A percentile compares a stretch with the other conserved stretches of the same genome.
Evolutionary conservation across 2,797 vertebrate genomes (phyloP).

Genomic region (Tinamus major): DNA sequence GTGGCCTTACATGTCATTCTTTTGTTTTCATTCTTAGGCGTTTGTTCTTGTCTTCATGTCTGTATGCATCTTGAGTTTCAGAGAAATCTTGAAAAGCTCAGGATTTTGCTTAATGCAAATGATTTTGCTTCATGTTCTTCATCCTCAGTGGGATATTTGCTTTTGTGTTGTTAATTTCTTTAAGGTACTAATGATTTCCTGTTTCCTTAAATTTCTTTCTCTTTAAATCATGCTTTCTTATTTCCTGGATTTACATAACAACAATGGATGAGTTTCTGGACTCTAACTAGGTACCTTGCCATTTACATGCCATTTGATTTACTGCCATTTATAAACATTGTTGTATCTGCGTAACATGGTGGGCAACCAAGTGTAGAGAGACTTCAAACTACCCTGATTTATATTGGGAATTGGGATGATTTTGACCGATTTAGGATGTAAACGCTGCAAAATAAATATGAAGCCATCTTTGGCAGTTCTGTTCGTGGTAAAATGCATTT

Average conservation of each 20-base stretch:
- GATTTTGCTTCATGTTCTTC: not conserved
- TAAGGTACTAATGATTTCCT: not conserved
- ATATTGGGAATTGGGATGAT: not conserved
- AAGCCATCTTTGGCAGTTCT: not conserved
- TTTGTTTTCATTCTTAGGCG: not conserved
- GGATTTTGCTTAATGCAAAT: not conserved
- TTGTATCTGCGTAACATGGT: not conserved
- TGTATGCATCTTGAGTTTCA: not conserved
- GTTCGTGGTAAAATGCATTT: not conserved
- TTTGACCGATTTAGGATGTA: not conserved
- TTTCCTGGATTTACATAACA: not conserved
- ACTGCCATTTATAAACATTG: not conserved
- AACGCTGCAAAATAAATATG: not conserved
- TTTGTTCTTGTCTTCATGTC: not conserved
- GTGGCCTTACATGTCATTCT: not conserved
- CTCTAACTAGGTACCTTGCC: not conserved
- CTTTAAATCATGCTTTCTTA: not conserved
- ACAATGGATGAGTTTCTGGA: not conserved
- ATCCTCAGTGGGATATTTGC: not conserved
- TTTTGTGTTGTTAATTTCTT: not conserved
- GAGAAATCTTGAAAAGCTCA: not conserved
- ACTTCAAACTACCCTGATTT: not conserved
- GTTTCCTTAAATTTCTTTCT: not conserved
- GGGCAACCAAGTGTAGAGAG: not conserved
- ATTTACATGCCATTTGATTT: not conserved